Percentiles rank a stretch among this genome's conserved stretches.
Evolutionary conservation across 2,888 invertebrate genomes (phyloP).

Genomic region (Sinohyriopsis cumingii): DNA sequence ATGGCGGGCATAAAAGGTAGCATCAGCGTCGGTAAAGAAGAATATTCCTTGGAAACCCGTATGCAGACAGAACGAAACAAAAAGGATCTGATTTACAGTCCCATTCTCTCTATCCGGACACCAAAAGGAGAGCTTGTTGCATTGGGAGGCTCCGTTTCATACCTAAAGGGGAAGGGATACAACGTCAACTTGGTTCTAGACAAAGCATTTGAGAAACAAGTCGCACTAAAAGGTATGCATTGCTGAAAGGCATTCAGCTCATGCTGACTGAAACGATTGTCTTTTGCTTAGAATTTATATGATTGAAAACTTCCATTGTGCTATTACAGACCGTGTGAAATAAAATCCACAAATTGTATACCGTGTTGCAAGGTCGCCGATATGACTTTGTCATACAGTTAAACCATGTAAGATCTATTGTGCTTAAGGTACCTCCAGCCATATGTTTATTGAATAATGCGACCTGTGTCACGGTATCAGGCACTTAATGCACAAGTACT

Average conservation of each 20-base stretch:
- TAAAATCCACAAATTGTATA: too few species aligned
- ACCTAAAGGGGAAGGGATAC: slow-evolving; percentile 36
- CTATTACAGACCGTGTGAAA: too few species aligned
- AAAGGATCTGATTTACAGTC: slow-evolving; percentile 32
- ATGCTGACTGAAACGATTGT: not conserved
- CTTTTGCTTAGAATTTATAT: too few species aligned
- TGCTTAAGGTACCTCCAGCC: too few species aligned
- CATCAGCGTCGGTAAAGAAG: slow-evolving; percentile 30
- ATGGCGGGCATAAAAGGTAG: slow-evolving; percentile 28
- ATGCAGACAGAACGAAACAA: slow-evolving; percentile 29
- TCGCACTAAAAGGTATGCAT: slow-evolving; percentile 35
- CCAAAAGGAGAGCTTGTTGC: slow-evolving; percentile 32
- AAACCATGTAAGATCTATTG: too few species aligned
- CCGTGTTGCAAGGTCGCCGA: too few species aligned
- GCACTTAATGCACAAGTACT: too few species aligned
- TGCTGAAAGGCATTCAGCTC: not conserved
- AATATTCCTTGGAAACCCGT: slow-evolving; percentile 34
- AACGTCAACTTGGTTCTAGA: slow-evolving; percentile 37
- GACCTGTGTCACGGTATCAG: too few species aligned
- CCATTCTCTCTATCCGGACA: slow-evolving; percentile 28
- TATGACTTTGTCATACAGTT: too few species aligned
- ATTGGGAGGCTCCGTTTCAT: slow-evolving; percentile 35
- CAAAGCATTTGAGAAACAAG: slow-evolving; percentile 31
- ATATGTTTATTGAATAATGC: too few species aligned
- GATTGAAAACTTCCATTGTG: too few species aligned